Percentiles rank a stretch among this genome's conserved stretches.
phyloP scores from a whole-genome alignment of 2,888 invertebrate species.

The Yponomeuta plumbellus region DNA sequence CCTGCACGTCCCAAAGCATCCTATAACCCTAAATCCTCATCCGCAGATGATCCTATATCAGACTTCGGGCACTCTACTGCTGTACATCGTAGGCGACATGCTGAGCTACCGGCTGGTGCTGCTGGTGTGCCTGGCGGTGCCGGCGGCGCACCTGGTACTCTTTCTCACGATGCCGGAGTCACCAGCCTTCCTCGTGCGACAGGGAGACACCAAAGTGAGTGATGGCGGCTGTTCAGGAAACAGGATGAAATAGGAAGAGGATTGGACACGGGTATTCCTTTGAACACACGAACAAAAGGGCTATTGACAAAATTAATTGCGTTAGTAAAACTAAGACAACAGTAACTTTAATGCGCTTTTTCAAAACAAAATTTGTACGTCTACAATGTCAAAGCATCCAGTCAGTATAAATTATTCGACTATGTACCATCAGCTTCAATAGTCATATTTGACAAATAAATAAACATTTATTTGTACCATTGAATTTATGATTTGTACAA shows the following conservation, averaged over 20 bases:
- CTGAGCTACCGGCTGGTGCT: conserved; percentile 68
- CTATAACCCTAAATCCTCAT: conserved; percentile 18
- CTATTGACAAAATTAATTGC: too few species aligned
- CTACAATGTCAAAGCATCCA: too few species aligned
- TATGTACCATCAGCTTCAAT: too few species aligned
- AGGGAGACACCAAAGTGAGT: conserved; percentile 55
- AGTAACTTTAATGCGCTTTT: too few species aligned
- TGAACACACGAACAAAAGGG: too few species aligned
- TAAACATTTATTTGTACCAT: too few species aligned
- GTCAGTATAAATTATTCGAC: too few species aligned
- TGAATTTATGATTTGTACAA: too few species aligned
- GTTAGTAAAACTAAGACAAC: too few species aligned
- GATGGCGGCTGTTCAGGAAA: background rate
- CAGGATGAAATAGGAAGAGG: background rate
- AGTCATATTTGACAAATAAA: too few species aligned
- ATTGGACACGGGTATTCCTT: too few species aligned
- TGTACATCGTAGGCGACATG: conserved; percentile 67
- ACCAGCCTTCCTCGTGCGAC: conserved; percentile 69
- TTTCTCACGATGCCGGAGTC: conserved; percentile 78
- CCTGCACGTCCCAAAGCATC: background rate
- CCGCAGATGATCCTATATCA: conserved; percentile 53
- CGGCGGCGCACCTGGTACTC: conserved; percentile 58
- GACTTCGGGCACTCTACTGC: conserved; percentile 68
- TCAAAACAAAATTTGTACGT: too few species aligned
- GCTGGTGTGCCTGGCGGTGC: conserved; percentile 62